Evolutionary conservation across 2,888 invertebrate species (phyloP).

Genomic region (Agrochola lota): DNA sequence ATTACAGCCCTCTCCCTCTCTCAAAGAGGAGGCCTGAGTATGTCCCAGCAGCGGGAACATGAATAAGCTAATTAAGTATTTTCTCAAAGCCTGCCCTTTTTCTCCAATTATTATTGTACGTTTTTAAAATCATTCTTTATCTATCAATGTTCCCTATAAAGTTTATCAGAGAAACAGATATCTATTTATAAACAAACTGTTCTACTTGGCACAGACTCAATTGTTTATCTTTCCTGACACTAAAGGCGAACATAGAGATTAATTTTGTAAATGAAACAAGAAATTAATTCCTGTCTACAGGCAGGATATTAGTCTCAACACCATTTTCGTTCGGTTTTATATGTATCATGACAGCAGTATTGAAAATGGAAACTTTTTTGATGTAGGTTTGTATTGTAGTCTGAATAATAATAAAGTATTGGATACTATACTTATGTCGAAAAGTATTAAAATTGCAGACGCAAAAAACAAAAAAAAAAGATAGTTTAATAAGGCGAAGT

Average conservation of each 20-base stretch:
- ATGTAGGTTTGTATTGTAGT: neutral
- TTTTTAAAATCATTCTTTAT: neutral
- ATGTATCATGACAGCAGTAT: neutral
- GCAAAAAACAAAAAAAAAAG: neutral
- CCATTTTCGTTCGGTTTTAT: neutral
- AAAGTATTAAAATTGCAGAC: neutral
- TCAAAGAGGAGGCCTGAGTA: neutral
- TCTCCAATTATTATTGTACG: neutral
- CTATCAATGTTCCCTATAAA: neutral
- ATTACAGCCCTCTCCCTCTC: too few species aligned
- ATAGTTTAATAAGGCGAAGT: neutral
- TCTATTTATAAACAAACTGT: constrained; percentile 57
- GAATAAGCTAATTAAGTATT: neutral
- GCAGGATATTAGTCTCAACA: constrained; percentile 24
- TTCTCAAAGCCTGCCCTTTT: neutral
- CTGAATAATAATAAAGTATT: neutral
- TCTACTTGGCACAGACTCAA: constrained; percentile 63
- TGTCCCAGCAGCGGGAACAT: too few species aligned
- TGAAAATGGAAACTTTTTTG: neutral
- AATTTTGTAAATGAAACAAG: constrained; percentile 34
- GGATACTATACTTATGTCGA: neutral
- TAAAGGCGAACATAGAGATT: constrained; percentile 47
- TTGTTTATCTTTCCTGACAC: constrained; percentile 64
- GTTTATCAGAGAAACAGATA: constrained; percentile 7
- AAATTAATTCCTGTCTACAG: constrained; percentile 32